Evolutionary conservation across 2,888 invertebrate genomes (phyloP).

Genomic region (Eristalis intricaria): DNA sequence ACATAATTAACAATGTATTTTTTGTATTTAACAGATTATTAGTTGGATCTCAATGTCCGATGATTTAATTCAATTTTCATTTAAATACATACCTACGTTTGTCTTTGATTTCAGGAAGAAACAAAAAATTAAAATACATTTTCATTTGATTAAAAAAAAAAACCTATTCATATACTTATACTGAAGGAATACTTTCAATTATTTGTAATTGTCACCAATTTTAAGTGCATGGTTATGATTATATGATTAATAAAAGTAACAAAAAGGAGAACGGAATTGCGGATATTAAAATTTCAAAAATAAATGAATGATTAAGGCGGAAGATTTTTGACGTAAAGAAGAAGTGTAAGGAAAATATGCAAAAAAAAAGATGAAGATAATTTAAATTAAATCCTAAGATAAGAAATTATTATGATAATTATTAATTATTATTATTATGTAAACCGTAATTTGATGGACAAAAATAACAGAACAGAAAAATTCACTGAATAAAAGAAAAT

Average conservation of each 20-base stretch:
- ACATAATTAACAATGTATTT: not conserved
- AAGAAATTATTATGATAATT: slow-evolving; percentile 71
- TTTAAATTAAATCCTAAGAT: slow-evolving; percentile 69
- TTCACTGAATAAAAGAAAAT: slow-evolving; percentile 69
- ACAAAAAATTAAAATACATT: slow-evolving; percentile 2
- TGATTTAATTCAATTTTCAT: slow-evolving; percentile 34
- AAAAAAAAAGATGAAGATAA: slow-evolving; percentile 41
- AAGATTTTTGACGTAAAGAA: slow-evolving; percentile 61
- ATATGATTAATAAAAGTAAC: slow-evolving; percentile 37
- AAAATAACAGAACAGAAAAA: slow-evolving; percentile 64
- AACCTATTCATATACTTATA: slow-evolving; percentile 28
- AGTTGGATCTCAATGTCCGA: slow-evolving; percentile 57
- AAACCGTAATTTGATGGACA: slow-evolving; percentile 72
- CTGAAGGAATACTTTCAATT: slow-evolving; percentile 36
- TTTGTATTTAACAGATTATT: slow-evolving; percentile 12
- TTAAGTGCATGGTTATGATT: slow-evolving; percentile 60
- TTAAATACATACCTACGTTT: slow-evolving; percentile 11
- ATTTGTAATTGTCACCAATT: slow-evolving; percentile 63
- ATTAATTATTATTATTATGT: slow-evolving; percentile 71
- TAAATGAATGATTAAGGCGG: slow-evolving; percentile 49
- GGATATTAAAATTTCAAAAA: slow-evolving; percentile 50
- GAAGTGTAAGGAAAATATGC: slow-evolving; percentile 51
- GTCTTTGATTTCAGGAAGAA: slow-evolving; percentile 21
- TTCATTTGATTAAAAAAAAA: not conserved
- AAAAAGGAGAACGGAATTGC: slow-evolving; percentile 29